Percentiles rank a stretch among this genome's conserved stretches.
These are phyloP conservation scores for Trissolcus brochymenae DNA, from an alignment of 2,888 invertebrate species.

Conservation along the genomic window DNA sequence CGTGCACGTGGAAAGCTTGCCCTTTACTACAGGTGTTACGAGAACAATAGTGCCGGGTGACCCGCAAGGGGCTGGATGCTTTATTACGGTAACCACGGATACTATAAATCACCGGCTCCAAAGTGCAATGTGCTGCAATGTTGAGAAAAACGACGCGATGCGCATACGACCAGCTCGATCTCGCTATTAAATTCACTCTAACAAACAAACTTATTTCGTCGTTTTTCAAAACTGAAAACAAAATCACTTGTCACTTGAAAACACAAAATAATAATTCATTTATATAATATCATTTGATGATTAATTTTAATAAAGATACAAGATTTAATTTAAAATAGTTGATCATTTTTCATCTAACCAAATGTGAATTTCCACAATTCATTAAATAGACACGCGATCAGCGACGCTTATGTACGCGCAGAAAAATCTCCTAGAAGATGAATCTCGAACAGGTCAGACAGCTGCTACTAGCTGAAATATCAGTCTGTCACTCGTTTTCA, in stretches of 20 bases:
- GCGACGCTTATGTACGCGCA: constrained; percentile 4
- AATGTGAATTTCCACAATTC: constrained; percentile 9
- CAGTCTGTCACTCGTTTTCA: constrained; percentile 59
- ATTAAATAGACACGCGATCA: constrained; percentile 40
- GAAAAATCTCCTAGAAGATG: constrained; percentile 49
- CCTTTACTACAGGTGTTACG: constrained; percentile 59
- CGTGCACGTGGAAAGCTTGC: constrained; percentile 54
- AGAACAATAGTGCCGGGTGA: constrained; percentile 63
- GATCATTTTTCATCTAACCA: too few relatives aligned
- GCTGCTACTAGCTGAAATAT: constrained; percentile 58
- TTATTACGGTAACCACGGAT: constrained; percentile 65
- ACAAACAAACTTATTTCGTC: constrained; percentile 5
- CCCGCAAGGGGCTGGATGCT: constrained; percentile 64
- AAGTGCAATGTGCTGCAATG: constrained; percentile 58
- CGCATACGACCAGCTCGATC: constrained; percentile 33
- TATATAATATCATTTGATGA: too few relatives aligned
- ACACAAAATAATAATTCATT: too few relatives aligned
- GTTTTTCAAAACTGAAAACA: too few relatives aligned
- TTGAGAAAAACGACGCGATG: constrained; percentile 59
- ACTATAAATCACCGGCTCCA: constrained; percentile 64
- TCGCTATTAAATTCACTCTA: constrained; percentile 43
- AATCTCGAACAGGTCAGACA: constrained; percentile 58
- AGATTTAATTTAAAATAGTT: too few relatives aligned
- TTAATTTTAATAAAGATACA: too few relatives aligned
- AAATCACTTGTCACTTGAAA: too few relatives aligned